Percentiles rank a stretch among this genome's conserved stretches.
These are phyloP conservation scores for Syrphus vitripennis DNA, from an alignment of 2,888 invertebrate species.

Conservation along the genomic window DNA sequence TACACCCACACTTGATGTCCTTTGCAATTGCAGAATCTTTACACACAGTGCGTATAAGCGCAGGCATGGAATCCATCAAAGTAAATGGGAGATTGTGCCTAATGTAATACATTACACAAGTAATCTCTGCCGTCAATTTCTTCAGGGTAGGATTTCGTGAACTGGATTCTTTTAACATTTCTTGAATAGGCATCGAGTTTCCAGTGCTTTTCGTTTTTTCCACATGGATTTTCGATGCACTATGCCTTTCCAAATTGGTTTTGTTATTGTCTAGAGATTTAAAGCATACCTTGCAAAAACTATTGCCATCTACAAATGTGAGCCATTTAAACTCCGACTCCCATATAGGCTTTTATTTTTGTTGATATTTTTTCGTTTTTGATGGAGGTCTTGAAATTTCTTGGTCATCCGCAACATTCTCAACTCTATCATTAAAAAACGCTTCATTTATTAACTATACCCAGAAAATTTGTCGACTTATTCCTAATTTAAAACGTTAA, in stretches of 20 bases:
- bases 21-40: not conserved
- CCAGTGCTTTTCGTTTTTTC: conserved; percentile 1
- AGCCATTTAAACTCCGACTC: not conserved
- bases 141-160: not conserved
- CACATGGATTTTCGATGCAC: not conserved
- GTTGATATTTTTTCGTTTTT: conserved; percentile 13
- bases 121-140: not conserved
- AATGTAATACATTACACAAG: not conserved
- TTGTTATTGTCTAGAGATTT: conserved; percentile 8
- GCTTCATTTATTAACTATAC: too few relatives aligned
- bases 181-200: not conserved
- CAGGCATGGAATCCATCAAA: conserved; percentile 4
- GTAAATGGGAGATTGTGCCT: not conserved
- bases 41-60: conserved; percentile 6
- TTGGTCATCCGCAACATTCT: too few relatives aligned
- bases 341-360: conserved; percentile 1
- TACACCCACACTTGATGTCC: conserved; percentile 7
- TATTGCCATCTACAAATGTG: not conserved
- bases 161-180: not conserved
- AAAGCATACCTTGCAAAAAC: conserved; percentile 1
- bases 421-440: too few relatives aligned
- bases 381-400: too few relatives aligned
- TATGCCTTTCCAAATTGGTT: conserved; percentile 11
- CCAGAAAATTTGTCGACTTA: too few relatives aligned
- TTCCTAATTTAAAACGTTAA: too few relatives aligned